Base-by-base conservation (phyloP, 2,113 vertebrate species). In the Oxygymnocypris stewartii region DNA sequence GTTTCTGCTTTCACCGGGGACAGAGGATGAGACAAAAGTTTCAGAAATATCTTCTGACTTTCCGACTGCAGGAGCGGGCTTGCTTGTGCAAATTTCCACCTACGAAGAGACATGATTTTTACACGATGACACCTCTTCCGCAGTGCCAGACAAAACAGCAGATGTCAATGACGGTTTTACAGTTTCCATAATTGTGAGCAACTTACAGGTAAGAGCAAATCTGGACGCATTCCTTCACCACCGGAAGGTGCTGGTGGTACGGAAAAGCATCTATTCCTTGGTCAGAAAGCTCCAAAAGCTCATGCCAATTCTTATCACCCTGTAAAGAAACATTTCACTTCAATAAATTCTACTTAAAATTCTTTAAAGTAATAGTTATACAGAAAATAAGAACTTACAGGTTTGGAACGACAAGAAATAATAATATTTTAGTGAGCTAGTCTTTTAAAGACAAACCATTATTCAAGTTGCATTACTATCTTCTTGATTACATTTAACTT, bases 141-240 rank as follows among this genome's bases (percentile, higher is more conserved):
- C 28, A 83, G 63, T 49, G 44, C 25, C 42, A 69, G 69, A 49
- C n/a, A 65, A 71, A 84, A 78, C 42, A 35, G 57, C n/a, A 76
- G 57, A 75, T 49, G 61, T 74, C 67, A 74, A 57, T 42, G 69
- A 6, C 1, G 4, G 49, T 84, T 80, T 80, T 61, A 54, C 7
- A 40, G 76, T 79, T 69, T 71, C 28, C 25, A 37, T 69, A 83
- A 47, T 37, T 80, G 71, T 51, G 49, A 73, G 51, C 18, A 86
- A 85, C 94, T 87, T 93, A 99, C 98, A 99, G 93, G 91, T 96
- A 90, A 86, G 97, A 98, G 92, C 96, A 98, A 61, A 97, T 89
- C 42, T 86, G 89, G 91, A 98, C 88, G 86, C 94, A 95, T 90
- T 97, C 95, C 89, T 94, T 95, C 91, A 99, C 87, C 25, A 98